Base-by-base conservation (phyloP, 2,113 vertebrate genomes). In the Mesembrinibis cayennensis region DNA sequence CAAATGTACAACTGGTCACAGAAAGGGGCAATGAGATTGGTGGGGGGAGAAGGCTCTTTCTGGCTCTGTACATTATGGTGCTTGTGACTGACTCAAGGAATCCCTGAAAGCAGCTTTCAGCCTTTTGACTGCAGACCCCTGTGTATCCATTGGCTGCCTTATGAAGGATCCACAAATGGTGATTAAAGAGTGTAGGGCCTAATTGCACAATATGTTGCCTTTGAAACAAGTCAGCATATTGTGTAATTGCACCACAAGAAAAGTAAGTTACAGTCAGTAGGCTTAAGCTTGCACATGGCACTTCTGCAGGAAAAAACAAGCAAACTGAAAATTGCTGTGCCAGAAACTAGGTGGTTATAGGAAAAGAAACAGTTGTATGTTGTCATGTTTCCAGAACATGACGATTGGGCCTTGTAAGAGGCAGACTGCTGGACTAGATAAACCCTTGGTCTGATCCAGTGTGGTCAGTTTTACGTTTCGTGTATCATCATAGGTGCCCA, bases 1-100 rank as follows among this genome's bases (percentile, higher is more conserved):
- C 52, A n/a, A 8, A 17, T 0, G 1, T 34, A 7, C 9, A 26
- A 27, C 45, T 16, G 63, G 40, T 26, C n/a, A 26, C 1, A 7
- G 53, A 34, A 26, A 8, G 13, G 11, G 25, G 9, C n/a, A 3
- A 3, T 38, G 10, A 81, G 11, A 8, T 12, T 11, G 17, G 20
- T 7, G 29, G 3, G 36, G 32, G 52, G 30, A 45, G 67, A 56
- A 56, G 36, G 18, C 25, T 65, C 20, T 5, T n/a, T 8, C 5
- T 56, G 63, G 22, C 44, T 55, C 40, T 65, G 38, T 52, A 16
- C 20, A 1, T 22, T 2, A 5, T 2, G 22, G 40, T 13, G 58
- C 65, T 71, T 45, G 65, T 52, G 44, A 13, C 25, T 82, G n/a
- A 58, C 58, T 26, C 5, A 1, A 18, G 67, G 76, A 55, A 89